These are phyloP conservation scores for Urocynchramus pylzowi DNA, from an alignment of 2,113 vertebrate genomes.

Conservation along the genomic window DNA sequence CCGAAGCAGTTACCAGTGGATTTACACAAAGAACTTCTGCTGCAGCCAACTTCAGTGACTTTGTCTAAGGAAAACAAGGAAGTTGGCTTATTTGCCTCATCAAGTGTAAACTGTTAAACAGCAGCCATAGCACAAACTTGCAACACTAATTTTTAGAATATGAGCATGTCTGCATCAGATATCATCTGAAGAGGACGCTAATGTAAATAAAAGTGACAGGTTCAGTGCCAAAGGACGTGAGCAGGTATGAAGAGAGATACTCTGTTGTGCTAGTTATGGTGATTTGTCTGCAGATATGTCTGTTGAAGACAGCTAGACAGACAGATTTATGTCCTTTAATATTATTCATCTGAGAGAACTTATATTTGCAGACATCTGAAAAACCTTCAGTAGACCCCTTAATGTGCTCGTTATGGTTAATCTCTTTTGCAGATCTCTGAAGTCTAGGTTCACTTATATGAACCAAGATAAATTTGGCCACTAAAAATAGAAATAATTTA, in stretches of 20 bases:
- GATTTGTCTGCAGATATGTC: not conserved
- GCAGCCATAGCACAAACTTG: not conserved
- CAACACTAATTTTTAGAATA: not conserved
- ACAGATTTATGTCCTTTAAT: not conserved
- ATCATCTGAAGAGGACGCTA: not conserved
- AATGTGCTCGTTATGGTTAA: not conserved
- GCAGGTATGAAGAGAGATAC: not conserved
- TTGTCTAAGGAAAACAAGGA: not conserved
- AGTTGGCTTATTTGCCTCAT: not conserved
- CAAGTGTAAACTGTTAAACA: not conserved
- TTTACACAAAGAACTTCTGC: not conserved
- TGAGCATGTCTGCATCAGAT: not conserved
- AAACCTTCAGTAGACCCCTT: not conserved
- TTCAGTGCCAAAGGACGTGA: not conserved
- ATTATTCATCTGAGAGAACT: not conserved
- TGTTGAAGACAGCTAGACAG: not conserved
- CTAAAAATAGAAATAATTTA: not conserved
- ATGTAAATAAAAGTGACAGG: not conserved
- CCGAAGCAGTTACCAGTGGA: not conserved
- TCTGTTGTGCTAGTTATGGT: not conserved
- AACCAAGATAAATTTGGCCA: not conserved
- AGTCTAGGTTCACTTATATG: not conserved
- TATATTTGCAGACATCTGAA: not conserved
- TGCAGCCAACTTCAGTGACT: not conserved
- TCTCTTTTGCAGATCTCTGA: not conserved